A percentile compares a stretch with the other conserved stretches of the same genome.
Evolutionary conservation across 2,113 vertebrate genomes (phyloP).

Genomic region (Dipodomys merriami): DNA sequence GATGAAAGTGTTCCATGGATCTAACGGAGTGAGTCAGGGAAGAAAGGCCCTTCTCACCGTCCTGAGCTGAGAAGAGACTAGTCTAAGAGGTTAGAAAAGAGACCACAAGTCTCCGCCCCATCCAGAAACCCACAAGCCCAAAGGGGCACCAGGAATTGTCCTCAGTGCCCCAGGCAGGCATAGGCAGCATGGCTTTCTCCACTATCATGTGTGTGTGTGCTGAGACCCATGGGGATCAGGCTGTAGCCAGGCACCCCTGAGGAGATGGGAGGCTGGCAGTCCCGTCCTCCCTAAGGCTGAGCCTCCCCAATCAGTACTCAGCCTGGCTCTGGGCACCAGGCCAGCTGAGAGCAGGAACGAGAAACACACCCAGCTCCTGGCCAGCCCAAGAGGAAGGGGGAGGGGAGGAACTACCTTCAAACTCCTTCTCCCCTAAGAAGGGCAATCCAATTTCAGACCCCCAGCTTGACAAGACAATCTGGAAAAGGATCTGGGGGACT

Average conservation of each 20-base stretch:
- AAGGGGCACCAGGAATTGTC: neutral
- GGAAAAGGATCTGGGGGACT: neutral
- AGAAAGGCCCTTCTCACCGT: neutral
- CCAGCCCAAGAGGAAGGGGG: neutral
- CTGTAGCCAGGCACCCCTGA: neutral
- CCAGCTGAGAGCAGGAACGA: conserved; percentile 37
- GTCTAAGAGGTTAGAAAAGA: neutral
- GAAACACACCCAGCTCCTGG: neutral
- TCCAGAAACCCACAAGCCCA: neutral
- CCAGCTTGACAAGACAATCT: neutral
- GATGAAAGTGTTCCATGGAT: neutral
- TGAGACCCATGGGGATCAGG: conserved; percentile 6
- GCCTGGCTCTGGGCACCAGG: conserved; percentile 57
- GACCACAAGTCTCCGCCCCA: neutral
- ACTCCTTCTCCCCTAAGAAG: neutral
- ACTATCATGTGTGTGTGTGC: neutral
- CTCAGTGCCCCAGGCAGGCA: neutral
- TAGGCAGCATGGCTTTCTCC: neutral
- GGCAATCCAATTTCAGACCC: neutral
- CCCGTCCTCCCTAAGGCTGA: conserved; percentile 17
- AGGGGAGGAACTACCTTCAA: neutral
- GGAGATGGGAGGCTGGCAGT: neutral
- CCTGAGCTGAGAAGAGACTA: neutral
- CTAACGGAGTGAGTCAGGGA: neutral
- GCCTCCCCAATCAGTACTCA: conserved; percentile 2